Conservation (phyloP, 2,888 invertebrate species). For the Drosophila phalerata region DNA sequence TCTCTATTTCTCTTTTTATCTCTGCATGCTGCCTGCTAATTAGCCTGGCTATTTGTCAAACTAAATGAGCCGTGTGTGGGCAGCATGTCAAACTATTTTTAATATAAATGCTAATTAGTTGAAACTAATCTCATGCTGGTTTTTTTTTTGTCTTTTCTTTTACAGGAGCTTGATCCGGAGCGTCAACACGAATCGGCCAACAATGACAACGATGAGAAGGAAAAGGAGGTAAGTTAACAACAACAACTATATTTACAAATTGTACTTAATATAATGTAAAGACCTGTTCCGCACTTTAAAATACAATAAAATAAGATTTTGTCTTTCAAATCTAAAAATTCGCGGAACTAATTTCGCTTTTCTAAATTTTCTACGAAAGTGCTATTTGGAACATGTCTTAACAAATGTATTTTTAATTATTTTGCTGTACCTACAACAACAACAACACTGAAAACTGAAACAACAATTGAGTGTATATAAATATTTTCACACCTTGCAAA, state of each 20-base stretch:
- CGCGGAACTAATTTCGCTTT: conserved; percentile 13
- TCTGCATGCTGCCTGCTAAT: conserved; percentile 43
- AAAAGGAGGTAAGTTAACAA: conserved; percentile 67
- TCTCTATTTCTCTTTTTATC: neutral
- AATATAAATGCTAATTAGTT: conserved; percentile 43
- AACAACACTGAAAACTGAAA: conserved; percentile 24
- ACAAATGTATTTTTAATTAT: conserved; percentile 52
- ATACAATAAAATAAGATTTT: neutral
- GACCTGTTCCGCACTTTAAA: conserved; percentile 11
- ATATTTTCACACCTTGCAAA: conserved; percentile 64
- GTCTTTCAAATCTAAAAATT: conserved; percentile 1
- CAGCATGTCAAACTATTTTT: conserved; percentile 44
- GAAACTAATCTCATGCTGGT: conserved; percentile 27
- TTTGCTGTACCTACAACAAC: conserved; percentile 56
- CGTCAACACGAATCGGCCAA: conserved; percentile 87
- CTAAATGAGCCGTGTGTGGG: conserved; percentile 51
- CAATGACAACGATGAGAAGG: conserved; percentile 87
- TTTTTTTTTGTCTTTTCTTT: neutral
- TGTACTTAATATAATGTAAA: neutral
- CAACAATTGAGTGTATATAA: conserved; percentile 36
- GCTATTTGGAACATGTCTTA: conserved; percentile 33
- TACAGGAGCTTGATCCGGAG: conserved; percentile 90
- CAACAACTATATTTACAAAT: neutral
- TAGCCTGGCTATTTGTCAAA: conserved; percentile 58
- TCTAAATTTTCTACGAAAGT: conserved; percentile 23